Evolutionary conservation across 2,888 invertebrate species (phyloP).

Genomic region (Serrognathus titanus): DNA sequence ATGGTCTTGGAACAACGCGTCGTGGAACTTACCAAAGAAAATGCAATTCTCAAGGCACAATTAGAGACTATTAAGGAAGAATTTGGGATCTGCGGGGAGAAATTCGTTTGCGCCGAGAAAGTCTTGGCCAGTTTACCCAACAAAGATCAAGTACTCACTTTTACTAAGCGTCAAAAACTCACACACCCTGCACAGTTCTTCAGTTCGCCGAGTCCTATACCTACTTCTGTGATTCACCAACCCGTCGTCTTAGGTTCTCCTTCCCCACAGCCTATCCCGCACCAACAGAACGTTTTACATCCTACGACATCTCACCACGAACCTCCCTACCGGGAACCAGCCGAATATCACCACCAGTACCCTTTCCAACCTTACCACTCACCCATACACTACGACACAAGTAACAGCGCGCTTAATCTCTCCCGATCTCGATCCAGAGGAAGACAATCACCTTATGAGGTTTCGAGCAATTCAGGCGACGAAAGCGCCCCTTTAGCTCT

Average conservation of each 20-base stretch:
- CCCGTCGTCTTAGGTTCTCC: constrained; percentile 49
- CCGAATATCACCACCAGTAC: constrained; percentile 22
- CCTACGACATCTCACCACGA: constrained; percentile 51
- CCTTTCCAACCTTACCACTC: constrained; percentile 31
- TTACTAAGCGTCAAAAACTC: constrained; percentile 70
- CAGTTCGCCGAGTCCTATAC: constrained; percentile 54
- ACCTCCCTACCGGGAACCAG: constrained; percentile 34
- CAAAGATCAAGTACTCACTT: constrained; percentile 79
- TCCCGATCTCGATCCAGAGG: constrained; percentile 49
- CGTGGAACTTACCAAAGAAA: constrained; percentile 91
- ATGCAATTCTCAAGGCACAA: constrained; percentile 90
- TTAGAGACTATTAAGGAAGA: constrained; percentile 90
- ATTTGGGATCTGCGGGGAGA: constrained; percentile 85
- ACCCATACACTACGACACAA: constrained; percentile 50
- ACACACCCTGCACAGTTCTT: constrained; percentile 52
- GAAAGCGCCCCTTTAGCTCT: constrained; percentile 50
- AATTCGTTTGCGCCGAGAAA: constrained; percentile 82
- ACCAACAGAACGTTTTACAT: constrained; percentile 52
- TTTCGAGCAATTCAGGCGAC: constrained; percentile 70
- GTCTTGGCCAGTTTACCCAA: constrained; percentile 82
- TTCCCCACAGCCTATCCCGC: constrained; percentile 53
- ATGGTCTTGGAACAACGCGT: constrained; percentile 94
- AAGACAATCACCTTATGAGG: constrained; percentile 73
- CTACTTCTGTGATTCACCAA: constrained; percentile 61
- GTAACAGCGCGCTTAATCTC: constrained; percentile 69